Percentiles rank a stretch among this genome's conserved stretches.
Evolutionary conservation across 2,113 vertebrate genomes (phyloP).

Genomic region (Vulpes ferrilata): DNA sequence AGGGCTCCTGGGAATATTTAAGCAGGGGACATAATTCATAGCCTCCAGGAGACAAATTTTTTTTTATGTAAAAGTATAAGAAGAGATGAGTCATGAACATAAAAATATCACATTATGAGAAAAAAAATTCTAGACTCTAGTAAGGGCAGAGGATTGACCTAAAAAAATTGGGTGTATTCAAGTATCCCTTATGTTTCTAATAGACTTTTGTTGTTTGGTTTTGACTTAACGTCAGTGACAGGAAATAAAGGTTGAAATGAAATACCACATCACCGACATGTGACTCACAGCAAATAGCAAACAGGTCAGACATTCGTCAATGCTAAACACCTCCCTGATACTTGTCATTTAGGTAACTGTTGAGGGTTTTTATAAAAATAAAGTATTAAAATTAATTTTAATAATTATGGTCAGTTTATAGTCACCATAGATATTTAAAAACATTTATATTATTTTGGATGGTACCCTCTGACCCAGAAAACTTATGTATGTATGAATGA

Average conservation of each 20-base stretch:
- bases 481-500: fast-evolving
- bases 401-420: not conserved
- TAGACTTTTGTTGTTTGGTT: not conserved
- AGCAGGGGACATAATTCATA: not conserved
- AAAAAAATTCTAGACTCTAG: not conserved
- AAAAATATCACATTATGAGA: slow-evolving; percentile 27
- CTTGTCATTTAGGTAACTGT: not conserved
- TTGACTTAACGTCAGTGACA: not conserved
- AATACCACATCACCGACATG: not conserved
- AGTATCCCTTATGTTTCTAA: not conserved
- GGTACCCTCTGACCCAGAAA: not conserved
- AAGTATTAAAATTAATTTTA: not conserved
- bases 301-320: not conserved
- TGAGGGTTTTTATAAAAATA: not conserved
- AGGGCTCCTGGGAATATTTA: not conserved
- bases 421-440: not conserved
- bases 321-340: not conserved
- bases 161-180: not conserved
- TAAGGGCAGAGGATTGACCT: not conserved
- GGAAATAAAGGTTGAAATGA: not conserved
- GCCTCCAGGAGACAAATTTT: not conserved
- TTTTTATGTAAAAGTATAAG: slow-evolving; percentile 3
- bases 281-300: not conserved
- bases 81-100: not conserved
- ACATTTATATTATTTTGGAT: not conserved